These are phyloP conservation scores for Petrolisthes cinctipes DNA, from an alignment of 2,888 invertebrate genomes.

Conservation along the genomic window DNA sequence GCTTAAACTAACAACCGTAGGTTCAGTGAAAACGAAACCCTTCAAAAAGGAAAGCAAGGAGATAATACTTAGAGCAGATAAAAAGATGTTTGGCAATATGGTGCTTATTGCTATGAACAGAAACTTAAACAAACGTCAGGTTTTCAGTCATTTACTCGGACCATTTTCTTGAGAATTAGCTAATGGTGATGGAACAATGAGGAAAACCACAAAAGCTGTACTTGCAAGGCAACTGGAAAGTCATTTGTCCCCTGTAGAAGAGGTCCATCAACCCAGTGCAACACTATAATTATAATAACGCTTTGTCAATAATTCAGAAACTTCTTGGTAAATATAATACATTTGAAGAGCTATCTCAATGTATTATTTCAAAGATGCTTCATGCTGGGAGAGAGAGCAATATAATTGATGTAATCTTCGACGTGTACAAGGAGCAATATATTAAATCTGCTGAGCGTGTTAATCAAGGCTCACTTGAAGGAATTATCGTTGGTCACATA, in stretches of 20 bases:
- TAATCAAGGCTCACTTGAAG: background rate
- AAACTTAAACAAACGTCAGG: background rate
- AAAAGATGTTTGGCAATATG: background rate
- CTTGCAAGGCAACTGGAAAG: background rate
- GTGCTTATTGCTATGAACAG: background rate
- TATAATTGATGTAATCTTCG: background rate
- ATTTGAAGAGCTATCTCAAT: background rate
- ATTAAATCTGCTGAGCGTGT: background rate
- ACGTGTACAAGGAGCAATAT: background rate
- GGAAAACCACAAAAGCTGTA: background rate
- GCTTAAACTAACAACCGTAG: background rate
- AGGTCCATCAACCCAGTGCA: background rate
- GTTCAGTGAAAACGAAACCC: background rate
- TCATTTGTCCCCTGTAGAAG: background rate
- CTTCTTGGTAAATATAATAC: background rate
- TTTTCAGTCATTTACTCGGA: background rate
- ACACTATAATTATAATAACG: background rate
- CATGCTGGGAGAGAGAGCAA: background rate
- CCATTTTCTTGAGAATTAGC: background rate
- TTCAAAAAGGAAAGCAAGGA: constrained; percentile 1
- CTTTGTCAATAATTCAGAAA: background rate
- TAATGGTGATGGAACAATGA: background rate
- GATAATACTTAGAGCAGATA: background rate
- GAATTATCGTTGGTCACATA: background rate
- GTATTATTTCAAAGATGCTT: background rate